Base-by-base conservation (phyloP, 2,888 invertebrate species). In the Odontothrips loti region DNA sequence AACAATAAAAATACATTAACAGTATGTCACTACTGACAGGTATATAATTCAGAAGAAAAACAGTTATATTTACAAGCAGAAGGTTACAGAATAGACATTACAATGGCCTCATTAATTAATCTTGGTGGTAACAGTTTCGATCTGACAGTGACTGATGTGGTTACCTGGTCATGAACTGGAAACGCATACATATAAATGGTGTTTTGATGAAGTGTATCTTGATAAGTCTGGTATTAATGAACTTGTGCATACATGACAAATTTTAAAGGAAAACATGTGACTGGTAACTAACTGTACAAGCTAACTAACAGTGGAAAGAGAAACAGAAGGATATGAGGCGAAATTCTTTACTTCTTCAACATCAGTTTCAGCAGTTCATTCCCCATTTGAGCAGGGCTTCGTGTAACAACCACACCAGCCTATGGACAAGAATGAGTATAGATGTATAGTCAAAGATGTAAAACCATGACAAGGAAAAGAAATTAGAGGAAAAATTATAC, bases 361-460 rank as follows among this genome's bases (percentile, higher is more conserved):
- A 96, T 96, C 89, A 95, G 96, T 89, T 96, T 95, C 84, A 93
- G 88, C 85, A 98, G 91, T 88, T 95, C 94, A 82, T 91, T 91
- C 80, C 98, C 98, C 95, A 99, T 96, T 89, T 97, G 95, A 83
- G 98, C 98, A 20, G 98, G 98, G 84, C 97, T 98, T 88, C 94
- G 94, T 63, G 97, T 96, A 17, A 99, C 98, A 85, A 96, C 93
- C 34, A 98, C 98, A 85, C 96, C 96, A 84, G 98, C 98, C 89
- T 91, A 84, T 79, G 83, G 78, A 82, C 48, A 79, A 81, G 8
- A 79, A 80, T 80, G 80, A 82, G 81, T 79, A 20, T 15, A 6
- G 8, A 12, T 63, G 79, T 80, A 43, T 80, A 79, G 43, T 75
- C 27, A 78, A 51, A 82, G 58, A 79, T 27, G 48, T 8, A 82